Evolutionary conservation across 2,797 vertebrate genomes (phyloP).

Genomic region (Carapus acus): DNA sequence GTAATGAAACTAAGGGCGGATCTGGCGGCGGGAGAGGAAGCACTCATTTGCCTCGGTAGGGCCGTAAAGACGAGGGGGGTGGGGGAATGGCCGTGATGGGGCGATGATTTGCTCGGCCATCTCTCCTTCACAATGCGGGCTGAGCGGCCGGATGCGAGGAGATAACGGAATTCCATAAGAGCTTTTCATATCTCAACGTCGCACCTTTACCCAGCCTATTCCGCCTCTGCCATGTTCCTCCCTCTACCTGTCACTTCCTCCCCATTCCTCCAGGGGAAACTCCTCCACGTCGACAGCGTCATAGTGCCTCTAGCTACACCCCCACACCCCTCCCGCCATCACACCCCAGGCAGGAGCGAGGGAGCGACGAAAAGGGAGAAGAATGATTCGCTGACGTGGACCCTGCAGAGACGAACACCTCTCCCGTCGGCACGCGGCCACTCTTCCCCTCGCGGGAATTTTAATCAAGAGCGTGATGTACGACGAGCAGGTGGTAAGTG

Average conservation of each 20-base stretch:
- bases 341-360: slow-evolving; percentile 12
- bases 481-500: slow-evolving; percentile 71
- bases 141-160: slow-evolving; percentile 9
- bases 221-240: not conserved
- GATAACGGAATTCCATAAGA: slow-evolving; percentile 15
- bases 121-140: slow-evolving; percentile 8
- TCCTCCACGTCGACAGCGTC: slow-evolving; percentile 25
- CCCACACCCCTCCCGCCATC: too few species aligned
- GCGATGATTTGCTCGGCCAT: not conserved
- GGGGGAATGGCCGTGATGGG: slow-evolving; percentile 17
- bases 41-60: slow-evolving; percentile 2
- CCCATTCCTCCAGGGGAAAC: slow-evolving; percentile 24
- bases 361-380: slow-evolving; percentile 19
- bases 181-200: slow-evolving; percentile 10
- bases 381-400: slow-evolving; percentile 51
- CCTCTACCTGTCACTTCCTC: slow-evolving; percentile 8
- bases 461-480: slow-evolving; percentile 67
- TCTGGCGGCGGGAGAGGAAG: not conserved
- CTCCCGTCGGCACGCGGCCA: slow-evolving; percentile 61
- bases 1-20: not conserved
- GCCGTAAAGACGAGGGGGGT: slow-evolving; percentile 13
- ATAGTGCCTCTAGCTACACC: slow-evolving; percentile 40
- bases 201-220: not conserved
- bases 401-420: slow-evolving; percentile 53
- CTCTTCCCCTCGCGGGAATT: slow-evolving; percentile 66